These are phyloP conservation scores for Aphodius sticticus DNA, from an alignment of 2,888 invertebrate species.

Conservation along the genomic window DNA sequence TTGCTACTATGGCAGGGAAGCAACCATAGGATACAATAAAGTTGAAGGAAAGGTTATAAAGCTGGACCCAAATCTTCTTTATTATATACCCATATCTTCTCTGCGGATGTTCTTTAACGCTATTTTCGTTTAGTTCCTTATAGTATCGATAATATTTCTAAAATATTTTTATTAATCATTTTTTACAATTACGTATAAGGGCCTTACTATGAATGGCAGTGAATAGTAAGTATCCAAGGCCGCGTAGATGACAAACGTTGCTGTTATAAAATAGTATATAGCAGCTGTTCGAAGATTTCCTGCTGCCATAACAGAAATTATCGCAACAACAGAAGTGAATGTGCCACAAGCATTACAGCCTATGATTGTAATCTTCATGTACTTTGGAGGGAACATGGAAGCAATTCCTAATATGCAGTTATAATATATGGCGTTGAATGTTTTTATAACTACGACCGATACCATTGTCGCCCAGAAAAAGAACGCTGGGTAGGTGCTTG, in stretches of 20 bases:
- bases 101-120: background rate
- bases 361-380: conserved; percentile 93
- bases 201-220: background rate
- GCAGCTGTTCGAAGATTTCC: conserved; percentile 84
- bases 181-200: background rate
- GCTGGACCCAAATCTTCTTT: conserved; percentile 78
- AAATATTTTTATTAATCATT: background rate
- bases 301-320: conserved; percentile 72
- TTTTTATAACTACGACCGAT: no score
- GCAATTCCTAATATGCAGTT: conserved; percentile 97
- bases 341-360: conserved; percentile 94
- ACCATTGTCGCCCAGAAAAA: no score
- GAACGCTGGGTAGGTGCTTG: no score
- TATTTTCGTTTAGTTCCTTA: background rate
- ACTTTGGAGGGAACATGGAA: conserved; percentile 88
- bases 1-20: conserved; percentile 87
- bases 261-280: conserved; percentile 96
- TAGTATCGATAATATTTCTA: background rate
- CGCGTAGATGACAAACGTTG: conserved; percentile 55
- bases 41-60: conserved; percentile 89
- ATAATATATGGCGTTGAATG: conserved; percentile 73
- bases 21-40: conserved; percentile 92
- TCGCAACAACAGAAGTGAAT: conserved; percentile 79
- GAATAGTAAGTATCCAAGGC: background rate
- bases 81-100: conserved; percentile 70